phyloP scores from a whole-genome alignment of 2,888 invertebrate species.

The Lumbricus terrestris region DNA sequence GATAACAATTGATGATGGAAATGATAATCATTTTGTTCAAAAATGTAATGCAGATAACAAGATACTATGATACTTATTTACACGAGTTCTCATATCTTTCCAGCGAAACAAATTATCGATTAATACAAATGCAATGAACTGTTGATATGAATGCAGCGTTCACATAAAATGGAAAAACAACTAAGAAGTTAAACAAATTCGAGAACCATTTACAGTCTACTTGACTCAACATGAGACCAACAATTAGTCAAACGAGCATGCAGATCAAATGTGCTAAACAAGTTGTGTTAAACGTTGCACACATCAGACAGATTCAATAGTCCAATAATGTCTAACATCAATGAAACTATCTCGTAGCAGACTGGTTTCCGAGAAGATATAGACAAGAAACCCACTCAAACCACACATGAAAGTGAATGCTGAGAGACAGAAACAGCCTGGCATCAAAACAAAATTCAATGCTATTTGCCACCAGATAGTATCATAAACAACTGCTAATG shows the following conservation, averaged over 20 bases:
- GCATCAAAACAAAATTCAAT: too few relatives aligned
- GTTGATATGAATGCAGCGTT: neutral
- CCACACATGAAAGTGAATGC: too few relatives aligned
- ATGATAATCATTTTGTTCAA: neutral
- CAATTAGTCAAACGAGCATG: neutral
- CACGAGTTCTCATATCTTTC: neutral
- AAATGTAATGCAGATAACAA: neutral
- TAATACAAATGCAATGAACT: slow-evolving; percentile 3
- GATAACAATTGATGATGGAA: neutral
- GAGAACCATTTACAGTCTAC: neutral
- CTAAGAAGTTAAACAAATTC: neutral
- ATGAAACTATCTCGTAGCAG: too few relatives aligned
- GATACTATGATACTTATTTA: neutral
- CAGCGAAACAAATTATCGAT: neutral
- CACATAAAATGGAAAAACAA: neutral
- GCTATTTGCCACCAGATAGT: too few relatives aligned
- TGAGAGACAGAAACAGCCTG: too few relatives aligned
- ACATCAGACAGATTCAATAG: too few relatives aligned
- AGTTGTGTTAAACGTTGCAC: neutral
- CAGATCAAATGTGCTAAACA: neutral
- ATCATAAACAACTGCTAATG: too few relatives aligned
- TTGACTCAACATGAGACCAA: neutral
- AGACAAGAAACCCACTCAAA: too few relatives aligned
- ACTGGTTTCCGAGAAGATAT: too few relatives aligned
- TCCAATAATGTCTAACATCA: neutral